phyloP scores from a whole-genome alignment of 2,113 vertebrate genomes.

The Ia io region DNA sequence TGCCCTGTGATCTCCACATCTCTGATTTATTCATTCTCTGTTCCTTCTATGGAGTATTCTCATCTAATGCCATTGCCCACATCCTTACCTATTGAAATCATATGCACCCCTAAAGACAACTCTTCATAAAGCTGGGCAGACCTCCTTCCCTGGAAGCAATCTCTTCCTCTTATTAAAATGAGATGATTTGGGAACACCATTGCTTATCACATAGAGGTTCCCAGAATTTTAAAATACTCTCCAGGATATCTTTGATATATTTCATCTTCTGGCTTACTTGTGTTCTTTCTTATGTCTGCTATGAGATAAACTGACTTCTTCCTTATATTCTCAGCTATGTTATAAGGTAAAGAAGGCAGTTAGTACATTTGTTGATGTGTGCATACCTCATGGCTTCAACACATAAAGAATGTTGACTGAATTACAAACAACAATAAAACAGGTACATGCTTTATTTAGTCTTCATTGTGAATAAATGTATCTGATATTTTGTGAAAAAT shows the following conservation, averaged over 20 bases:
- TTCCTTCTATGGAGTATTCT: neutral
- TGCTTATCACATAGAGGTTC: neutral
- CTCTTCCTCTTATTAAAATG: neutral
- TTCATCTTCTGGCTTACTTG: neutral
- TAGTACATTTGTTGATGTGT: neutral
- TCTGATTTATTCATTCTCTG: neutral
- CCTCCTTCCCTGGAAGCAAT: neutral
- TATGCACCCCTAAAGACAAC: neutral
- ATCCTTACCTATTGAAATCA: neutral
- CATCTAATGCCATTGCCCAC: neutral
- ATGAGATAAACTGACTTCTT: neutral
- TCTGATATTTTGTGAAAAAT: neutral
- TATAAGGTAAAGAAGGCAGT: neutral
- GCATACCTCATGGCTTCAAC: neutral
- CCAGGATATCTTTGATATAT: neutral
- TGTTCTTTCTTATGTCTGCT: neutral
- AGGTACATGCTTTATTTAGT: neutral
- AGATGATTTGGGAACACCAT: neutral
- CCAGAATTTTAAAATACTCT: neutral
- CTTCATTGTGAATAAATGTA: neutral
- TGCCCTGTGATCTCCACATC: accelerated
- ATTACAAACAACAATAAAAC: neutral
- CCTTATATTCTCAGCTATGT: neutral
- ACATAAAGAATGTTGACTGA: neutral
- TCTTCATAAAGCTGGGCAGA: neutral